phyloP scores from a whole-genome alignment of 2,888 invertebrate genomes.

The Lithosia quadra region DNA sequence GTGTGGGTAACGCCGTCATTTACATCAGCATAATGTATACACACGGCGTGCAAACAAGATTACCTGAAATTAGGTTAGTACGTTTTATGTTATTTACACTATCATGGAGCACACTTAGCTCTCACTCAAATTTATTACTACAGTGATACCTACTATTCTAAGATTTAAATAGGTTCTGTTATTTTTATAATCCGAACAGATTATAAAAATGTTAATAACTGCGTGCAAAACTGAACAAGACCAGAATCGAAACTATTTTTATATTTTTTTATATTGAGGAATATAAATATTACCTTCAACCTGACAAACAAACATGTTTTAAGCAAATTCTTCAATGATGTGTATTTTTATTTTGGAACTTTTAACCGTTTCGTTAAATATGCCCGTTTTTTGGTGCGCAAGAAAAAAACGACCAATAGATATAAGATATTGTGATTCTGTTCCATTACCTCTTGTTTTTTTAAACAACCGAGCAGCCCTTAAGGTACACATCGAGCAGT shows the following conservation, averaged over 20 bases:
- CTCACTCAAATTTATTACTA: constrained; percentile 43
- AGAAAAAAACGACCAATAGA: constrained; percentile 9
- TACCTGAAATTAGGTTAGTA: constrained; percentile 82
- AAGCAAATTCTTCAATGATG: background rate
- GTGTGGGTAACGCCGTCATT: constrained; percentile 71
- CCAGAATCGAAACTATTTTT: too few relatives aligned
- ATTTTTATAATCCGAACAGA: too few relatives aligned
- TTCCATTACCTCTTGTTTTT: constrained; percentile 50
- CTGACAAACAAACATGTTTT: background rate
- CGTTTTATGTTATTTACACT: constrained; percentile 77
- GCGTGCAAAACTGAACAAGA: too few relatives aligned
- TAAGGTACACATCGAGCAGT: constrained; percentile 53
- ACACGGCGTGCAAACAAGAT: constrained; percentile 78
- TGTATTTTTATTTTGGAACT: background rate
- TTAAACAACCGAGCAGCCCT: constrained; percentile 50
- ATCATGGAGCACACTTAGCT: constrained; percentile 38
- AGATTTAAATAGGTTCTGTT: background rate
- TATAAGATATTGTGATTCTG: constrained; percentile 39
- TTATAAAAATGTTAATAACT: too few relatives aligned
- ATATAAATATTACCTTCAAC: too few relatives aligned
- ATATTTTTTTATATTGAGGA: too few relatives aligned
- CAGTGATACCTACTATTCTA: background rate
- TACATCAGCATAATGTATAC: constrained; percentile 77
- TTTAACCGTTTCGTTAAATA: constrained; percentile 1
- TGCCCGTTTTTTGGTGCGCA: background rate